phyloP scores from a whole-genome alignment of 2,797 vertebrate species.

The Silurus lanzhouensis region DNA sequence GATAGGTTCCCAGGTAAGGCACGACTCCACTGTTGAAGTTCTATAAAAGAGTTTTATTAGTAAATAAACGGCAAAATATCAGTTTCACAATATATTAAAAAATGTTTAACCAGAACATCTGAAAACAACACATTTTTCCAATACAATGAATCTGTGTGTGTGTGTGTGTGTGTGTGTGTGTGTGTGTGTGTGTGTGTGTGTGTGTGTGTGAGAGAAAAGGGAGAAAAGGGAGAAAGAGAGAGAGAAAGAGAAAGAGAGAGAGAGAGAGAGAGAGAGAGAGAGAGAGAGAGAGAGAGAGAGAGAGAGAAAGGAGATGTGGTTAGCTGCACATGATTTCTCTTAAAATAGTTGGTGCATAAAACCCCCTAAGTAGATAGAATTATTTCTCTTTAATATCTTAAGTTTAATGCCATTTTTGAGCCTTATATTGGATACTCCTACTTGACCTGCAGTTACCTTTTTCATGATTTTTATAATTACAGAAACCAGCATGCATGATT shows the following conservation, averaged over 20 bases:
- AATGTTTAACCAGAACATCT: no score
- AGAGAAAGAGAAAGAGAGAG: not conserved
- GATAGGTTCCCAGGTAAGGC: constrained; percentile 88
- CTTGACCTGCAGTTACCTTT: constrained; percentile 1
- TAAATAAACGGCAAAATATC: not conserved
- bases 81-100: no score
- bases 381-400: not conserved
- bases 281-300: not conserved
- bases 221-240: not conserved
- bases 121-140: not conserved
- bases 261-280: no score
- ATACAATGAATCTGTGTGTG: not conserved
- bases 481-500: not conserved
- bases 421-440: not conserved
- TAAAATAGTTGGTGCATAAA: not conserved
- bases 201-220: no score
- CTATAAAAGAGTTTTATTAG: constrained; percentile 62
- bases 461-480: not conserved
- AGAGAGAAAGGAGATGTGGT: not conserved
- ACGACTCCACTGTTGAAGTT: constrained; percentile 73
- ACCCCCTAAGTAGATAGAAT: constrained; percentile 2
- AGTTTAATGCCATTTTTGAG: not conserved
- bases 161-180: not conserved
- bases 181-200: not conserved
- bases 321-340: not conserved